phyloP scores from a whole-genome alignment of 2,888 invertebrate species.

The Philhelius pedissequus region DNA sequence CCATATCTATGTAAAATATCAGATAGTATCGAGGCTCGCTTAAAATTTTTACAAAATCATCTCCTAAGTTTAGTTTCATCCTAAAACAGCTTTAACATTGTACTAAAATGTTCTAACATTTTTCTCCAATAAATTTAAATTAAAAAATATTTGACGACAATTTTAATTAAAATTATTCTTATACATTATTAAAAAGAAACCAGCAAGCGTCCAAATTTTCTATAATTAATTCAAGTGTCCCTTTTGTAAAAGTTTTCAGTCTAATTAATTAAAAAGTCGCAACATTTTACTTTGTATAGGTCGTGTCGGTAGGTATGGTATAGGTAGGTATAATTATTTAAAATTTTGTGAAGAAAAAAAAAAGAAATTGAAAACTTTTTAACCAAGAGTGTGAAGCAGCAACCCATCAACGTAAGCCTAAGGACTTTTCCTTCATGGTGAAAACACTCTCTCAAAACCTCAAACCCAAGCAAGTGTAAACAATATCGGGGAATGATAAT shows the following conservation, averaged over 20 bases:
- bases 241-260: background rate
- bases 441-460: conserved; percentile 46
- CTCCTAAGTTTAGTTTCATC: too few relatives aligned
- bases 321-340: background rate
- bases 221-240: conserved; percentile 33
- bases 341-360: background rate
- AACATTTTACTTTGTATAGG: background rate
- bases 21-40: too few relatives aligned
- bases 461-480: conserved; percentile 53
- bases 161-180: conserved; percentile 21
- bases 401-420: background rate
- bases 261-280: conserved; percentile 44
- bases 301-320: too few relatives aligned
- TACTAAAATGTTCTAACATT: too few relatives aligned
- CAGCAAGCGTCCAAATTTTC: background rate
- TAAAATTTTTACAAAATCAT: too few relatives aligned
- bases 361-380: background rate
- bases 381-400: background rate
- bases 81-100: too few relatives aligned
- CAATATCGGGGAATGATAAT: background rate
- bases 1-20: too few relatives aligned
- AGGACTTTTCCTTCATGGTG: background rate
- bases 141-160: background rate
- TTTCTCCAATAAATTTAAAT: background rate
- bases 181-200: conserved; percentile 27